Evolutionary conservation across 2,888 invertebrate genomes (phyloP).

Genomic region (Nemoura dubitans): DNA sequence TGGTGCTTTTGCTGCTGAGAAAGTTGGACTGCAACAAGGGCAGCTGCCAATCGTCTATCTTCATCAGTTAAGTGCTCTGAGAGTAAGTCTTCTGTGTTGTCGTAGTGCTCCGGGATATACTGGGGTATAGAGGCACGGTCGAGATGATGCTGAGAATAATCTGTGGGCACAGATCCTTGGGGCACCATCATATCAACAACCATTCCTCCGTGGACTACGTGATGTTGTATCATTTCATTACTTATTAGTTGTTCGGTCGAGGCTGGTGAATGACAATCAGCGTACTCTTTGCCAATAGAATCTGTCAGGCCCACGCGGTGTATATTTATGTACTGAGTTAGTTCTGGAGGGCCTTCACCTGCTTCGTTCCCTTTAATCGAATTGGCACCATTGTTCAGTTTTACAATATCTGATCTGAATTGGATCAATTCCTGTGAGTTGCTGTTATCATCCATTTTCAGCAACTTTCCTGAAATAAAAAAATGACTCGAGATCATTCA

Average conservation of each 20-base stretch:
- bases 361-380: constrained; percentile 45
- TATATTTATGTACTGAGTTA: constrained; percentile 50
- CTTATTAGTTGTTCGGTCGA: constrained; percentile 44
- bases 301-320: constrained; percentile 49
- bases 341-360: constrained; percentile 43
- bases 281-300: constrained; percentile 45
- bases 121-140: constrained; percentile 45
- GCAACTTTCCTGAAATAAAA: not conserved
- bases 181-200: constrained; percentile 51
- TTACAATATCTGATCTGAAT: constrained; percentile 47
- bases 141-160: constrained; percentile 46
- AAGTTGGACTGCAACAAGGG: constrained; percentile 69
- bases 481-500: no score
- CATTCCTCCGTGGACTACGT: constrained; percentile 49
- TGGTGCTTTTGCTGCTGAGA: constrained; percentile 70
- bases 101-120: constrained; percentile 49
- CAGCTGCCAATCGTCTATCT: constrained; percentile 69
- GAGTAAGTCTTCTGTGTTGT: constrained; percentile 54
- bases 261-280: constrained; percentile 46
- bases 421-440: constrained; percentile 48
- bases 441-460: constrained; percentile 48
- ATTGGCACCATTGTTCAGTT: constrained; percentile 41
- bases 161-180: constrained; percentile 39
- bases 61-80: constrained; percentile 65
- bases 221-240: constrained; percentile 49